phyloP scores from a whole-genome alignment of 2,888 invertebrate species.

The Crocallis elinguaria region DNA sequence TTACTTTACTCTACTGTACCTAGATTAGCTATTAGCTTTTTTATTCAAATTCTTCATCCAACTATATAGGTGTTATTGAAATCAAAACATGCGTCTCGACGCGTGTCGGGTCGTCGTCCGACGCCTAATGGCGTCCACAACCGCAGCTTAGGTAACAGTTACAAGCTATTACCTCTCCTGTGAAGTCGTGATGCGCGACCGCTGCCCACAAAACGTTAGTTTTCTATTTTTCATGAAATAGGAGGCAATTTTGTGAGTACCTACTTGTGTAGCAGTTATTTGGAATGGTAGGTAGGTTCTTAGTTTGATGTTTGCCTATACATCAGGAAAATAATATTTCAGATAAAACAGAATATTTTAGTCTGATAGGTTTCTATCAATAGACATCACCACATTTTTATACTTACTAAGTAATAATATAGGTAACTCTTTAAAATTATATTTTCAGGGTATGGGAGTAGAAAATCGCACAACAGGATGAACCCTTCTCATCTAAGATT shows the following conservation, averaged over 20 bases:
- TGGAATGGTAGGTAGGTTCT: not conserved
- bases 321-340: too few species aligned
- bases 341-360: too few species aligned
- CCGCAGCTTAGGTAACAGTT: constrained; percentile 40
- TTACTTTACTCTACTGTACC: too few species aligned
- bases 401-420: too few species aligned
- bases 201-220: constrained; percentile 70
- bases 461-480: too few species aligned
- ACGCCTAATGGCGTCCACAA: constrained; percentile 70
- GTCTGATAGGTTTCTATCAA: too few species aligned
- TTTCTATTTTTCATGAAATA: constrained; percentile 56
- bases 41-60: constrained; percentile 19
- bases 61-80: constrained; percentile 25
- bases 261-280: not conserved
- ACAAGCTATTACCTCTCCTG: constrained; percentile 64
- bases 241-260: not conserved
- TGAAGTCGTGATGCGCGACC: constrained; percentile 73
- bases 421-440: too few species aligned
- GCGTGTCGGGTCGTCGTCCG: constrained; percentile 61
- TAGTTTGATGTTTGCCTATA: too few species aligned
- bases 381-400: too few species aligned
- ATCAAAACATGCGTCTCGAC: constrained; percentile 42
- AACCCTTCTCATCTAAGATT: too few species aligned
- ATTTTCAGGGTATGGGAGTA: too few species aligned
- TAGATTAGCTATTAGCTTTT: not conserved